Conservation (phyloP, 2,888 invertebrate genomes). For the Amiota mariae region DNA sequence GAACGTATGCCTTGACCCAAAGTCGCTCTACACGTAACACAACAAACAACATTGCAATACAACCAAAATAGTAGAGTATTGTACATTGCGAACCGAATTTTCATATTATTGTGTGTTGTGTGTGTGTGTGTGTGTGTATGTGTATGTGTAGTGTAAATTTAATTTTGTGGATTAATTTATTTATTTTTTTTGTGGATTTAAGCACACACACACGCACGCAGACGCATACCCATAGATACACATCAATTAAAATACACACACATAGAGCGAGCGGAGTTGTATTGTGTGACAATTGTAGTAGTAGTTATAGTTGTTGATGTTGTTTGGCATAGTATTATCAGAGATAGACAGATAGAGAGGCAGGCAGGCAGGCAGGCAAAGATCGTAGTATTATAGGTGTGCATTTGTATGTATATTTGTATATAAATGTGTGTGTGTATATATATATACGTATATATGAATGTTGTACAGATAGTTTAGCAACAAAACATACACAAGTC, state of each 20-base stretch:
- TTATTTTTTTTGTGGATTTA: conserved; percentile 37
- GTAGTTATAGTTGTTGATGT: too few species aligned
- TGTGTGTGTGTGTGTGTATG: conserved; percentile 18
- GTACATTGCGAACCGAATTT: background rate
- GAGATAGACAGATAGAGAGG: conserved; percentile 2
- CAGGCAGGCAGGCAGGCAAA: conserved; percentile 40
- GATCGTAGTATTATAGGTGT: conserved; percentile 17
- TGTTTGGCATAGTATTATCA: too few species aligned
- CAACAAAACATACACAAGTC: conserved; percentile 60
- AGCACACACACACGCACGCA: conserved; percentile 47
- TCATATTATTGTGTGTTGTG: conserved; percentile 34
- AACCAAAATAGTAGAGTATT: conserved; percentile 49
- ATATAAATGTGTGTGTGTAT: too few species aligned
- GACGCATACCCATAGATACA: conserved; percentile 41
- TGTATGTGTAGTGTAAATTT: conserved; percentile 24
- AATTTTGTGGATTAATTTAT: conserved; percentile 41
- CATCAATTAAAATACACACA: conserved; percentile 40
- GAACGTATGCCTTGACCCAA: conserved; percentile 74
- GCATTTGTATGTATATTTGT: conserved; percentile 29
- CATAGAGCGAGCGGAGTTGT: conserved; percentile 29
- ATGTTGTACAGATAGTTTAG: conserved; percentile 49
- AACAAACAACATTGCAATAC: conserved; percentile 51
- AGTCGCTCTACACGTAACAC: conserved; percentile 73
- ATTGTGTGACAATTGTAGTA: too few species aligned
- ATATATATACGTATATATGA: conserved; percentile 29